Evolutionary conservation across 1,140 invertebrate genomes (phyloP).

Genomic region (Phortica variegata): DNA sequence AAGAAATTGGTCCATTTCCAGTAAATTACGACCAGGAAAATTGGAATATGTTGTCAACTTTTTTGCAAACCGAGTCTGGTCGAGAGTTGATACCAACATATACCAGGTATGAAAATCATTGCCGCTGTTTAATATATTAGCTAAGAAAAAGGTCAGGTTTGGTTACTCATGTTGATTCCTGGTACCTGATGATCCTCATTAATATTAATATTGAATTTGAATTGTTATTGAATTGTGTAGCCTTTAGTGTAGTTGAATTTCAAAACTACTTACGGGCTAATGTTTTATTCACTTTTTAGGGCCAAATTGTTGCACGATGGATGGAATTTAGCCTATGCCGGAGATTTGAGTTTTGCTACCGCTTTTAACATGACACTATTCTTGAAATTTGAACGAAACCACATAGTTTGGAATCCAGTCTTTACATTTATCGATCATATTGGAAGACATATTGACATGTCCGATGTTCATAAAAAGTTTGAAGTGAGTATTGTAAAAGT

Average conservation of each 20-base stretch:
- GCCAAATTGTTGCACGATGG: slow-evolving; percentile 77
- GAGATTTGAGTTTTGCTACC: slow-evolving; percentile 68
- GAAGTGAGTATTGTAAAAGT: slow-evolving; percentile 58
- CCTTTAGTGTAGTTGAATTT: too few species aligned
- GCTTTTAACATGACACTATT: slow-evolving; percentile 76
- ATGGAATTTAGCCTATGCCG: slow-evolving; percentile 77
- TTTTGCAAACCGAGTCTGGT: slow-evolving; percentile 61
- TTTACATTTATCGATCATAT: slow-evolving; percentile 79
- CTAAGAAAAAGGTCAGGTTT: too few species aligned
- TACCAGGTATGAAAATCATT: slow-evolving; percentile 59
- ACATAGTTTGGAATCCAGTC: slow-evolving; percentile 75
- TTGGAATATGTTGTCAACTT: slow-evolving; percentile 72
- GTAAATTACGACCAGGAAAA: slow-evolving; percentile 80
- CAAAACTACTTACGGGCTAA: too few species aligned
- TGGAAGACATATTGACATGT: slow-evolving; percentile 68
- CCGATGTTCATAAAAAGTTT: slow-evolving; percentile 67
- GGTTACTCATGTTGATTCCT: too few species aligned
- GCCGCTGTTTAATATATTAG: too few species aligned
- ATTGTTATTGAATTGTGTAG: too few species aligned
- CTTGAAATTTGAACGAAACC: slow-evolving; percentile 68
- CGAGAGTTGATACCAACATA: slow-evolving; percentile 66
- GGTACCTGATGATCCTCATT: too few species aligned
- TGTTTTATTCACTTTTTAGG: slow-evolving; percentile 40
- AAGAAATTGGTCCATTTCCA: slow-evolving; percentile 77
- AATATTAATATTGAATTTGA: too few species aligned